phyloP scores from a whole-genome alignment of 2,888 invertebrate species.

The Ditula angustiorana region DNA sequence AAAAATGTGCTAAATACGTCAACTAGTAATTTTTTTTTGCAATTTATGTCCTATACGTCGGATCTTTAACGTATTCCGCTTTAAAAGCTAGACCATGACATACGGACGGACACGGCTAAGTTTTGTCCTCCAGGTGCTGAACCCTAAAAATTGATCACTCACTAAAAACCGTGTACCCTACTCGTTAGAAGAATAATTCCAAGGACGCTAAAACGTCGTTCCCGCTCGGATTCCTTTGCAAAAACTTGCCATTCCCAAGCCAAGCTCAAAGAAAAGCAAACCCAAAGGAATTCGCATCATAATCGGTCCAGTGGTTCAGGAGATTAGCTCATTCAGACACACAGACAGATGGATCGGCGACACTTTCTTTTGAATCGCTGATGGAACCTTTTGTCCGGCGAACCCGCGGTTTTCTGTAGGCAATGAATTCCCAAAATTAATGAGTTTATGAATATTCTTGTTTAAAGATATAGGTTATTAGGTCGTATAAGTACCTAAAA shows the following conservation, averaged over 20 bases:
- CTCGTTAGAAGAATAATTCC: neutral
- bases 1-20: too few species aligned
- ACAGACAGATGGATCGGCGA: conserved; percentile 36
- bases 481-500: too few species aligned
- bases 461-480: too few species aligned
- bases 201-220: neutral
- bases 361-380: conserved; percentile 34
- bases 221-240: neutral
- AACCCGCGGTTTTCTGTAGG: conserved; percentile 6
- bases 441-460: too few species aligned
- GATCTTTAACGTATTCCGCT: too few species aligned
- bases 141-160: too few species aligned
- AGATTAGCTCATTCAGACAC: conserved; percentile 33
- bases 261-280: conserved; percentile 14
- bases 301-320: conserved; percentile 36
- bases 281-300: conserved; percentile 27
- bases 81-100: too few species aligned
- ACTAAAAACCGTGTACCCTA: neutral
- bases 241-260: conserved; percentile 7
- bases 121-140: too few species aligned
- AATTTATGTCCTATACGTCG: too few species aligned
- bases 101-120: too few species aligned
- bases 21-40: too few species aligned
- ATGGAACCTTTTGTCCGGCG: conserved; percentile 30
- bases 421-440: conserved; percentile 13